These are phyloP conservation scores for Limnephilus rhombicus DNA, from an alignment of 2,888 invertebrate species.

Conservation along the genomic window DNA sequence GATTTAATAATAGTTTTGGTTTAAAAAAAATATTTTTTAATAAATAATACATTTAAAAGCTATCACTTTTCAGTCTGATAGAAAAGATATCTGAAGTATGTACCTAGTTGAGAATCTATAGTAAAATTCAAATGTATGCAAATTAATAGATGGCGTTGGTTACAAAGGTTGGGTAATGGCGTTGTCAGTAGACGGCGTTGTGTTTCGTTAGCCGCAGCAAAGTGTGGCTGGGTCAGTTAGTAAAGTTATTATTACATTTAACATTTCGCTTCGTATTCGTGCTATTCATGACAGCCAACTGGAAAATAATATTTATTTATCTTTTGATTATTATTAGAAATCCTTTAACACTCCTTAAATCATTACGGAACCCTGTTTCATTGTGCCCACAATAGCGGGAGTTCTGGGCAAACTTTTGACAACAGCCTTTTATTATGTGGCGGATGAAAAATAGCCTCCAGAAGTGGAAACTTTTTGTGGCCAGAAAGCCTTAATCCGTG, in stretches of 20 bases:
- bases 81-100: too few relatives aligned
- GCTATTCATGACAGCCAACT: neutral
- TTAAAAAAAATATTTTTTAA: too few relatives aligned
- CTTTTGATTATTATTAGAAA: neutral
- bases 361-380: neutral
- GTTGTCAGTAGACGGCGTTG: too few relatives aligned
- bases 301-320: neutral
- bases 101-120: too few relatives aligned
- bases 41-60: too few relatives aligned
- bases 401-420: neutral
- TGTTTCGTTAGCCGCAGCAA: too few relatives aligned
- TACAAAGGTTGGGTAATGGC: too few relatives aligned
- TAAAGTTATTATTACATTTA: neutral
- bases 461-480: neutral
- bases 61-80: too few relatives aligned
- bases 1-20: too few relatives aligned
- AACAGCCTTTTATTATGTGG: neutral
- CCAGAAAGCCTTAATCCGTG: neutral
- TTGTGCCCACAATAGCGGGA: neutral
- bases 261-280: neutral
- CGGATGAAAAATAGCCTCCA: neutral
- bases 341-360: neutral
- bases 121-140: too few relatives aligned
- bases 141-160: too few relatives aligned
- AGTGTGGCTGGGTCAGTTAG: too few relatives aligned